Evolutionary conservation across 2,888 invertebrate genomes (phyloP).

Genomic region (Hypsopygia costalis): DNA sequence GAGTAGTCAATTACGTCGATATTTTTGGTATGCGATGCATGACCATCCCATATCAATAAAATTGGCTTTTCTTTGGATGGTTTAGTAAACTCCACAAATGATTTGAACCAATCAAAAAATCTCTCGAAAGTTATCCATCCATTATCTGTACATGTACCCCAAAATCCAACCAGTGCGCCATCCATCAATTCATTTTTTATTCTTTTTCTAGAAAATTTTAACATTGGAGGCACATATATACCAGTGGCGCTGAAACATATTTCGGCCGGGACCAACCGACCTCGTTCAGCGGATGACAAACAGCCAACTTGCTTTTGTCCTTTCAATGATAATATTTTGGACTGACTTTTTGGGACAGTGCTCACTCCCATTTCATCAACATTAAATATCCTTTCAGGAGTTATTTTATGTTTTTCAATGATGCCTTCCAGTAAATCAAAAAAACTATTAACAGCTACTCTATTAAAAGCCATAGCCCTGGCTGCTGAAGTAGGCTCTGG

Average conservation of each 20-base stretch:
- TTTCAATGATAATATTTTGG: slow-evolving; percentile 16
- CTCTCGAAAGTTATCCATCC: slow-evolving; percentile 33
- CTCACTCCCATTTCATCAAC: slow-evolving; percentile 14
- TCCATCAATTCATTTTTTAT: slow-evolving; percentile 30
- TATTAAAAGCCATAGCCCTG: slow-evolving; percentile 11
- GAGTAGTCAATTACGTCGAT: slow-evolving; percentile 31
- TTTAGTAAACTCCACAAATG: slow-evolving; percentile 29
- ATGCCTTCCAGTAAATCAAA: slow-evolving; percentile 10
- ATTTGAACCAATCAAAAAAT: slow-evolving; percentile 32
- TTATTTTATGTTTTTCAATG: slow-evolving; percentile 10
- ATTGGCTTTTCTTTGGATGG: slow-evolving; percentile 19
- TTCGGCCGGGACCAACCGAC: slow-evolving; percentile 12
- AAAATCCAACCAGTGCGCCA: slow-evolving; percentile 17
- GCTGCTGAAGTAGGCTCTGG: slow-evolving; percentile 11
- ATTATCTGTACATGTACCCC: slow-evolving; percentile 26
- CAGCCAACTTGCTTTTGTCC: slow-evolving; percentile 19
- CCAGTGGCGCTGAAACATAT: slow-evolving; percentile 16
- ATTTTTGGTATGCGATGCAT: slow-evolving; percentile 21
- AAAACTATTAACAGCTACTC: slow-evolving; percentile 6
- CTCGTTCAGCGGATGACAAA: slow-evolving; percentile 16
- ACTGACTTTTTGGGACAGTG: slow-evolving; percentile 18
- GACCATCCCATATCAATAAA: slow-evolving; percentile 41
- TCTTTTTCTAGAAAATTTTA: slow-evolving; percentile 18
- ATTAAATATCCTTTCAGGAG: slow-evolving; percentile 11
- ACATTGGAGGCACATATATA: slow-evolving; percentile 12